phyloP scores from a whole-genome alignment of 1,140 invertebrate species.

The Drosophila burlai region DNA sequence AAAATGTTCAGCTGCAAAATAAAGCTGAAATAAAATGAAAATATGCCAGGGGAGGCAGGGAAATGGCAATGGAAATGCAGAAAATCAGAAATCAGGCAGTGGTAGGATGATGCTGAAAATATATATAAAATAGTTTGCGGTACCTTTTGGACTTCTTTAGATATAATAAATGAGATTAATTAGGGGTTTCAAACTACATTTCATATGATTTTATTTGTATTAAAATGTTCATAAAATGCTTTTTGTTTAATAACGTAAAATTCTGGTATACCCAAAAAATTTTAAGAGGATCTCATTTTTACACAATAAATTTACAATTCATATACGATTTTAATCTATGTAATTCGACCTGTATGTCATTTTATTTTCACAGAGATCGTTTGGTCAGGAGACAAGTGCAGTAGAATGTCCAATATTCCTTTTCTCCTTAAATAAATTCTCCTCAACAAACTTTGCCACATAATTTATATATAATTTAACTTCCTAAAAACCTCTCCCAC shows the following conservation, averaged over 20 bases:
- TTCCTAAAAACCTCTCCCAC: constrained; percentile 13
- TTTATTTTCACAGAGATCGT: not conserved
- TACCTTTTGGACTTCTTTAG: not conserved
- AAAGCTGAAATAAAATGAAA: constrained; percentile 14
- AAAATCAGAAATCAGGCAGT: constrained; percentile 7
- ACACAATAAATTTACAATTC: not conserved
- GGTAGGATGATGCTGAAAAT: not conserved
- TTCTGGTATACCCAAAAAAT: not conserved
- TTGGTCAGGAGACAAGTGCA: not conserved
- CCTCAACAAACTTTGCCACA: not conserved
- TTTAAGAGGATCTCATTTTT: fast-evolving
- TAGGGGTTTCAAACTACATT: not conserved
- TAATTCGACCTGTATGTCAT: not conserved
- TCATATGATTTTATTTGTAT: not conserved
- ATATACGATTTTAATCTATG: not conserved
- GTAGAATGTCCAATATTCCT: too few relatives aligned
- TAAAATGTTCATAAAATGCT: not conserved
- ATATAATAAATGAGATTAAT: not conserved
- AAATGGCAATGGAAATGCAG: constrained; percentile 24
- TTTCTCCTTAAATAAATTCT: not conserved
- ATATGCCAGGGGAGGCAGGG: constrained; percentile 5
- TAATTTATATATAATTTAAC: not conserved
- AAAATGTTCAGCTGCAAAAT: constrained; percentile 24
- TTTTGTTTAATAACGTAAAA: not conserved
- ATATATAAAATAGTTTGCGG: not conserved